These are phyloP conservation scores for Platycheirus albimanus DNA, from an alignment of 2,888 invertebrate genomes.

Conservation along the genomic window DNA sequence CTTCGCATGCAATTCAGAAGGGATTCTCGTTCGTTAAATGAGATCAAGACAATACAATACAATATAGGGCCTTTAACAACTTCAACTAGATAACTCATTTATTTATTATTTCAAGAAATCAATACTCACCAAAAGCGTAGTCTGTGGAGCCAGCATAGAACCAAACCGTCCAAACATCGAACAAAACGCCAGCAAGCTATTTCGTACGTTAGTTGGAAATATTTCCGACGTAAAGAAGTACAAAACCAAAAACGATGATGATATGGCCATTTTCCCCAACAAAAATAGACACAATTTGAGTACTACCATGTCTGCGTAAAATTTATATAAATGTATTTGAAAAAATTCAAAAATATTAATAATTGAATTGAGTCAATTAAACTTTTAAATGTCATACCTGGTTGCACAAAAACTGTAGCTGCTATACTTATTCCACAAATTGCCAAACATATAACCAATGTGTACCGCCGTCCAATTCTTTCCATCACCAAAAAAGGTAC, in stretches of 20 bases:
- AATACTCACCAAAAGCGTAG: constrained; percentile 55
- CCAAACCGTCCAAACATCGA: constrained; percentile 88
- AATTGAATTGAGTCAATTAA: not conserved
- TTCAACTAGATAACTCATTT: too few relatives aligned
- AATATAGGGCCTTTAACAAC: too few relatives aligned
- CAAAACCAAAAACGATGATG: constrained; percentile 87
- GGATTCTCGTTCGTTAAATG: too few relatives aligned
- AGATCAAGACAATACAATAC: too few relatives aligned
- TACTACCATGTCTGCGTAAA: constrained; percentile 79
- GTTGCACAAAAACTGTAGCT: constrained; percentile 78
- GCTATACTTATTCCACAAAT: constrained; percentile 73
- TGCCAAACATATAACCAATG: constrained; percentile 83
- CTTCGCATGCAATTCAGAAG: too few relatives aligned
- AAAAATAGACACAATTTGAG: constrained; percentile 78
- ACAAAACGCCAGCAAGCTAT: constrained; percentile 87
- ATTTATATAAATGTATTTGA: not conserved
- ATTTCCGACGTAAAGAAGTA: constrained; percentile 89
- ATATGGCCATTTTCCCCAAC: constrained; percentile 86
- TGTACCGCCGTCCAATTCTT: constrained; percentile 86
- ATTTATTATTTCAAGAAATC: too few relatives aligned
- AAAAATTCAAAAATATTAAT: not conserved
- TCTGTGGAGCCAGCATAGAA: constrained; percentile 88
- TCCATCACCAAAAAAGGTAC: constrained; percentile 86
- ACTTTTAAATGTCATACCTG: constrained; percentile 72
- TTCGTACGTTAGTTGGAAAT: constrained; percentile 87